Conservation (phyloP, 1,140 invertebrate species). For the Thrips palmi region DNA sequence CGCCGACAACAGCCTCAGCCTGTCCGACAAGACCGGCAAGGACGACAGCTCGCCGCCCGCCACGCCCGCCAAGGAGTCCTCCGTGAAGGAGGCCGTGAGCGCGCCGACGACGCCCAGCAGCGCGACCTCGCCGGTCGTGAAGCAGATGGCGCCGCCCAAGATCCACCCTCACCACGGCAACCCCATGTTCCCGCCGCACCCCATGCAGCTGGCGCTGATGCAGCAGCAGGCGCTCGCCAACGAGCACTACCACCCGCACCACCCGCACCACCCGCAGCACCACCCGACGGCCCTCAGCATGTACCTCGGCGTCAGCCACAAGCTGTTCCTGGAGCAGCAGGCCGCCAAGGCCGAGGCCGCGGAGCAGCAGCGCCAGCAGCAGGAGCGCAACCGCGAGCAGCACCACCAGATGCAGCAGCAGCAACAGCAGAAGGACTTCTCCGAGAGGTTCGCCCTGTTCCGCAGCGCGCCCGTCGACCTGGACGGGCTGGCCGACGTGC, state of each 20-base stretch:
- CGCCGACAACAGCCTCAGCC: too few relatives aligned
- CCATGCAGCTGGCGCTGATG: slow-evolving; percentile 9
- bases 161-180: slow-evolving; percentile 9
- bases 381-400: slow-evolving; percentile 20
- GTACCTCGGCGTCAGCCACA: slow-evolving; percentile 51
- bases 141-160: slow-evolving; percentile 24
- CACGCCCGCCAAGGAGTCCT: too few relatives aligned
- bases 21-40: too few relatives aligned
- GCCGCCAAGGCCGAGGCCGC: slow-evolving; percentile 35
- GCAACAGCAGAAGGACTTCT: slow-evolving; percentile 24
- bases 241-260: slow-evolving; percentile 25
- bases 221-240: slow-evolving; percentile 24
- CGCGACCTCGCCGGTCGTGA: slow-evolving; percentile 29
- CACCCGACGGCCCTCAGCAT: slow-evolving; percentile 42
- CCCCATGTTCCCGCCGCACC: slow-evolving; percentile 11
- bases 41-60: too few relatives aligned
- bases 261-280: slow-evolving; percentile 25
- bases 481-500: slow-evolving; percentile 67
- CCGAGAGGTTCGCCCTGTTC: slow-evolving; percentile 43
- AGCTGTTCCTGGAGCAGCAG: slow-evolving; percentile 56
- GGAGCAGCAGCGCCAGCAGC: slow-evolving; percentile 28
- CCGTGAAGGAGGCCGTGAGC: too few relatives aligned
- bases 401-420: slow-evolving; percentile 19
- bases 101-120: slow-evolving; percentile 34
- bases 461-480: slow-evolving; percentile 49